phyloP scores from a whole-genome alignment of 2,888 invertebrate genomes.

The Agrotis segetum region DNA sequence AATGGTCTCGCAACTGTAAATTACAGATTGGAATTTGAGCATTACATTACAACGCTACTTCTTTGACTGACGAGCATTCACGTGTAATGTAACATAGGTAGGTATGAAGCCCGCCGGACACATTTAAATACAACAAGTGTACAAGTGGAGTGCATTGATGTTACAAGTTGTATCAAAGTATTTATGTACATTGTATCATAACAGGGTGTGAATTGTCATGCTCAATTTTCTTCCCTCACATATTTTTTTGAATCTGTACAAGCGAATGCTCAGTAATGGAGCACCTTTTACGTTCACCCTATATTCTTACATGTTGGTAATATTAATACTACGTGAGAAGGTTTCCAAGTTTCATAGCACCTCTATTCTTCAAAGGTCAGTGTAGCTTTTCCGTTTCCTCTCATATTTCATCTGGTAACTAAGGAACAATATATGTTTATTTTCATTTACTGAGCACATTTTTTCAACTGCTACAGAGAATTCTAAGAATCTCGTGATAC shows the following conservation, averaged over 20 bases:
- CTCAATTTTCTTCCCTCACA: no score
- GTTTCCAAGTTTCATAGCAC: conserved; percentile 7
- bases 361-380: not conserved
- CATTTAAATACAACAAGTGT: no score
- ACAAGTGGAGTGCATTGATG: no score
- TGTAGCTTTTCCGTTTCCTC: not conserved
- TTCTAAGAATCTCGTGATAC: no score
- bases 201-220: no score
- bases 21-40: not conserved
- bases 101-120: no score
- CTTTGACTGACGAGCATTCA: not conserved
- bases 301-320: not conserved
- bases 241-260: no score
- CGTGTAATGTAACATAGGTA: no score
- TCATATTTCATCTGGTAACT: not conserved
- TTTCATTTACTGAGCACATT: not conserved
- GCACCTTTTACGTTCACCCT: not conserved
- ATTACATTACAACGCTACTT: not conserved
- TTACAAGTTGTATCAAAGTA: no score
- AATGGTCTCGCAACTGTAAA: conserved; percentile 18
- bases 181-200: no score
- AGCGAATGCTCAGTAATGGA: no score
- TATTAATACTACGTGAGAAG: conserved; percentile 2
- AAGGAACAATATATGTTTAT: not conserved
- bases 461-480: not conserved